These are phyloP conservation scores for Cyanoramphus novaezelandiae DNA, from an alignment of 2,113 vertebrate genomes.

Conservation along the genomic window DNA sequence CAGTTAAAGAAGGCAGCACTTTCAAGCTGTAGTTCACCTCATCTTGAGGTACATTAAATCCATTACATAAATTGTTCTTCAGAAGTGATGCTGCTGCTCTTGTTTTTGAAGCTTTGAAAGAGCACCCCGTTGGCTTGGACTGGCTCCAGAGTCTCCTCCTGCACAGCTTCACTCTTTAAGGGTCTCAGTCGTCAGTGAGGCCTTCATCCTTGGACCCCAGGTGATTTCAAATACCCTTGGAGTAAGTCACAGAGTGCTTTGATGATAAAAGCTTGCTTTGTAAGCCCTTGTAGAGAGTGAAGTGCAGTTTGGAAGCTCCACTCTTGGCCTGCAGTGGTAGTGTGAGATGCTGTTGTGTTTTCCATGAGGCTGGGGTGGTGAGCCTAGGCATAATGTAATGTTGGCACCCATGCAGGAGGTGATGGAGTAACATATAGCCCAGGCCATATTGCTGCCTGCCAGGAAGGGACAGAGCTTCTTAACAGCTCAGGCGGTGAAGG, in stretches of 20 bases:
- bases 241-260: neutral
- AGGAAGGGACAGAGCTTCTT: neutral
- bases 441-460: neutral
- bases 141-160: neutral
- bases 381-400: neutral
- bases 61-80: neutral
- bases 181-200: neutral
- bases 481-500: neutral
- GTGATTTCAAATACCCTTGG: neutral
- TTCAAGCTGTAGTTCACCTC: neutral
- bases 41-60: neutral
- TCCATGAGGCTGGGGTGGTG: rapidly evolving
- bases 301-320: neutral
- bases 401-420: neutral
- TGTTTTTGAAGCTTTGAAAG: neutral
- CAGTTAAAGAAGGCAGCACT: neutral
- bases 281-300: neutral
- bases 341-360: neutral
- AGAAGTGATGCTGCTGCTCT: neutral
- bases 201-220: neutral
- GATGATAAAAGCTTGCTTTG: neutral
- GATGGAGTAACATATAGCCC: neutral
- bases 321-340: neutral
- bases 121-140: neutral
- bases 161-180: neutral